These are phyloP conservation scores for Onychostoma macrolepis DNA, from an alignment of 2,113 vertebrate species.

Conservation along the genomic window DNA sequence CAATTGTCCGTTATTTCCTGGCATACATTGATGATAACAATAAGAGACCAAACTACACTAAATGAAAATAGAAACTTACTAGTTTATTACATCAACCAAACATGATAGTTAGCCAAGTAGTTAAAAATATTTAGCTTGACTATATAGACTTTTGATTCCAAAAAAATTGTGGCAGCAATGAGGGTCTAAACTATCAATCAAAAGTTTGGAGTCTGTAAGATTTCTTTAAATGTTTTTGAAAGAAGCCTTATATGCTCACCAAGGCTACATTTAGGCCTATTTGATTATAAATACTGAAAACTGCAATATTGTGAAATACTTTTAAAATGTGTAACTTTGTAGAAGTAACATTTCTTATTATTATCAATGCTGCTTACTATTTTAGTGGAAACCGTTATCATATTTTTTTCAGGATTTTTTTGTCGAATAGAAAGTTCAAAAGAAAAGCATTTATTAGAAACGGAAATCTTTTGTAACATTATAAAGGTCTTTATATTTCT, in stretches of 20 bases:
- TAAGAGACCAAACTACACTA: neutral
- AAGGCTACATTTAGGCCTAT: neutral
- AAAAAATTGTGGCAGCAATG: neutral
- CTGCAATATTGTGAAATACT: neutral
- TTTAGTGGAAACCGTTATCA: too few species aligned
- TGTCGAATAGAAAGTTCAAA: too few species aligned
- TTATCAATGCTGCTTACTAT: too few species aligned
- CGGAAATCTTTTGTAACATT: neutral
- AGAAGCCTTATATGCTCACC: neutral
- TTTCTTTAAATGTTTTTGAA: neutral
- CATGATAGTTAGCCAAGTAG: neutral
- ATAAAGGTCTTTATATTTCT: neutral
- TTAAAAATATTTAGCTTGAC: neutral
- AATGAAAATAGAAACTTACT: neutral
- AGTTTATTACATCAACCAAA: neutral
- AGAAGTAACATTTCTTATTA: too few species aligned
- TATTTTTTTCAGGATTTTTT: too few species aligned
- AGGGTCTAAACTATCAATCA: neutral
- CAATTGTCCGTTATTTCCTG: neutral
- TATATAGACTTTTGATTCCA: neutral
- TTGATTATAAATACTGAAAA: neutral
- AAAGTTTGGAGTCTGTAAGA: neutral
- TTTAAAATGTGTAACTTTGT: too few species aligned
- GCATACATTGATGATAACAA: neutral
- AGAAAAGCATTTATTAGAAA: too few species aligned